Base-by-base conservation (phyloP, 53 echinoderm and acorn worm genomes). In the Henricia sp. region DNA sequence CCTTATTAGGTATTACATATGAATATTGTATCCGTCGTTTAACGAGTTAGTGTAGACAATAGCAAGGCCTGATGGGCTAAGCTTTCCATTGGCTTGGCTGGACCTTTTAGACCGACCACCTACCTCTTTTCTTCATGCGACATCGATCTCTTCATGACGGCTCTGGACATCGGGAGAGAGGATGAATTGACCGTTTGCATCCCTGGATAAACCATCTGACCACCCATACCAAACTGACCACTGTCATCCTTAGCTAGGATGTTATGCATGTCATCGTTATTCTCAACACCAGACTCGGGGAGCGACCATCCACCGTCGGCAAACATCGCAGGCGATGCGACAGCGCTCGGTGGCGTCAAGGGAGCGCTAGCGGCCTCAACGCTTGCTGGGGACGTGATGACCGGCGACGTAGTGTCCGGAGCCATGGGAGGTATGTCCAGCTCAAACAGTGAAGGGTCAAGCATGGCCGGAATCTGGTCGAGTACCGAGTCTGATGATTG, bases 111-210 rank as follows among this genome's bases (percentile, higher is more conserved):
- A 46, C 14, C 39, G 19, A 1, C 19, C 58, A 32, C 90, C 43
- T 29, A 90, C 90, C 55, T 85, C 50, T 90, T 85, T 28, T 90
- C 90, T 19, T 89, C 85, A 28, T 84, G 74, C 6, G 90, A 89
- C 25, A 85, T 60, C 46, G 58, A 38, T 21, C 90, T 76, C 71
- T 90, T 75, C 68, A 90, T 53, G 13, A 63, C 74, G 25, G 70
- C 68, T 60, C 25, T 80, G 24, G 58, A 60, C 20, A 16, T 17
- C 10, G 82, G 42, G 32, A 43, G 2, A 14, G 39, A 70, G 11
- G 57, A 32, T 40, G 68, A 55, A 48, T 9, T 9, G 16, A 48
- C 9, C 9, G 48, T n/a, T n/a, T n/a, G n/a, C n/a, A n/a, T n/a
- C 37, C 37, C 39, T 28, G 4, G 37, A 55, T 32, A 8, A n/a